A percentile compares a stretch with the other conserved stretches of the same genome.
Conservation (phyloP, 1,140 invertebrate species). For the Sitodiplosis mosellana region DNA sequence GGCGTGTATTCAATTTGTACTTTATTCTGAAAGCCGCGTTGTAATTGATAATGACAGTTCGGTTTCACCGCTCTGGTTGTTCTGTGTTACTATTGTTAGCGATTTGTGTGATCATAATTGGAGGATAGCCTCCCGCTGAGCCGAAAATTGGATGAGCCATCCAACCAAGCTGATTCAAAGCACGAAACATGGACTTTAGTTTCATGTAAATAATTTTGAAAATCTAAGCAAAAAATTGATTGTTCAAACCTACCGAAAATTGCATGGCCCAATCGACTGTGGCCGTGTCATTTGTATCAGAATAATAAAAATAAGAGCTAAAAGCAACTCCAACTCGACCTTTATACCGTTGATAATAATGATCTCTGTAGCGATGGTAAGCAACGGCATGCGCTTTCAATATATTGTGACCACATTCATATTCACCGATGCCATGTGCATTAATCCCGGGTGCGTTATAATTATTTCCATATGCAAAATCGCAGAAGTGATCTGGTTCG, state of each 20-base stretch:
- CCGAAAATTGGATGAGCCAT: no score
- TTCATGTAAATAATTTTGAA: no score
- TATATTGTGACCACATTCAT: slow-evolving; percentile 30
- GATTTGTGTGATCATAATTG: no score
- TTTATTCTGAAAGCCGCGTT: no score
- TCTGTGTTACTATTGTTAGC: no score
- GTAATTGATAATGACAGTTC: no score
- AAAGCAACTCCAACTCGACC: slow-evolving; percentile 32
- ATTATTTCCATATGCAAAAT: slow-evolving; percentile 20
- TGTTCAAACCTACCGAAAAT: slow-evolving; percentile 30
- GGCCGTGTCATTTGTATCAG: slow-evolving; percentile 16
- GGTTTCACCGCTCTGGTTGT: no score
- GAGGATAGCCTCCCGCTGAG: no score
- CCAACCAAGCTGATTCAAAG: no score
- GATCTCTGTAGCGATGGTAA: slow-evolving; percentile 25
- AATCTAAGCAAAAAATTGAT: no score
- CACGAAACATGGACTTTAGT: no score
- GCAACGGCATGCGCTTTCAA: slow-evolving; percentile 33
- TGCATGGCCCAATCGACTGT: slow-evolving; percentile 30
- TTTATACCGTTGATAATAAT: slow-evolving; percentile 20
- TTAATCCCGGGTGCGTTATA: slow-evolving; percentile 23
- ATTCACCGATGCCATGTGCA: slow-evolving; percentile 26
- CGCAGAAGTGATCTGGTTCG: slow-evolving; percentile 26
- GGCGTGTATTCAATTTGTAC: no score
- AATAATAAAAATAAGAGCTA: slow-evolving; percentile 6